Percentiles rank a stretch among this genome's conserved stretches.
Conservation (phyloP, 1,140 invertebrate genomes). For the Melitaea cinxia region DNA sequence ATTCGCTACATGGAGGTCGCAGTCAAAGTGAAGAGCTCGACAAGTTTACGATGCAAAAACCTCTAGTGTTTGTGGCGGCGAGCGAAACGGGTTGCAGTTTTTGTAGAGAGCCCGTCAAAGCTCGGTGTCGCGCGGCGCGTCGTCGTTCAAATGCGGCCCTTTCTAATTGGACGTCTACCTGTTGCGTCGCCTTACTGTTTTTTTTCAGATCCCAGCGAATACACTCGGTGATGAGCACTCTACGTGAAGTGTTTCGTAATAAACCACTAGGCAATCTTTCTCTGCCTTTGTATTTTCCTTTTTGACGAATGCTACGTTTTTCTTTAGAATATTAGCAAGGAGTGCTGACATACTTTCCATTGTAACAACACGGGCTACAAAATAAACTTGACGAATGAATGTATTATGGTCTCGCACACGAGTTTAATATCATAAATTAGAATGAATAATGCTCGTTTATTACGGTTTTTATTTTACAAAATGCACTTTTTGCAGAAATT, state of each 20-base stretch:
- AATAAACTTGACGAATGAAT: neutral
- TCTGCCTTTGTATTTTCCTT: conserved; percentile 39
- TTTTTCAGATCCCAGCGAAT: conserved; percentile 55
- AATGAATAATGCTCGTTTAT: too few species aligned
- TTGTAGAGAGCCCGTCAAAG: conserved; percentile 66
- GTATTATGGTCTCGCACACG: too few species aligned
- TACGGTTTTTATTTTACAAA: too few species aligned
- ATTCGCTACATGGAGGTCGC: conserved; percentile 44
- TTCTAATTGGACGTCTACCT: conserved; percentile 79
- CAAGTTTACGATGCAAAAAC: conserved; percentile 64
- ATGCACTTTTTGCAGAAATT: too few species aligned
- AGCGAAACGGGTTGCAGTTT: conserved; percentile 68
- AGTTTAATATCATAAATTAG: too few species aligned
- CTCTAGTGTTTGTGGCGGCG: conserved; percentile 54
- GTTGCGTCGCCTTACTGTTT: conserved; percentile 70
- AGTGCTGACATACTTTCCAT: neutral
- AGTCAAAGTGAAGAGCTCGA: conserved; percentile 63
- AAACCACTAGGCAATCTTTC: conserved; percentile 40
- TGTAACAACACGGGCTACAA: neutral
- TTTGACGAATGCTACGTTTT: conserved; percentile 20
- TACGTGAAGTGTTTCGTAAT: conserved; percentile 68
- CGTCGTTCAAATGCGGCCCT: conserved; percentile 62
- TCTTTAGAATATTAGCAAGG: neutral
- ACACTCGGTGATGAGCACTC: conserved; percentile 61
- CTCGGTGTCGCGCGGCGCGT: conserved; percentile 64